These are phyloP conservation scores for Gallinago undulata DNA, from an alignment of 2,113 vertebrate species.

Conservation along the genomic window DNA sequence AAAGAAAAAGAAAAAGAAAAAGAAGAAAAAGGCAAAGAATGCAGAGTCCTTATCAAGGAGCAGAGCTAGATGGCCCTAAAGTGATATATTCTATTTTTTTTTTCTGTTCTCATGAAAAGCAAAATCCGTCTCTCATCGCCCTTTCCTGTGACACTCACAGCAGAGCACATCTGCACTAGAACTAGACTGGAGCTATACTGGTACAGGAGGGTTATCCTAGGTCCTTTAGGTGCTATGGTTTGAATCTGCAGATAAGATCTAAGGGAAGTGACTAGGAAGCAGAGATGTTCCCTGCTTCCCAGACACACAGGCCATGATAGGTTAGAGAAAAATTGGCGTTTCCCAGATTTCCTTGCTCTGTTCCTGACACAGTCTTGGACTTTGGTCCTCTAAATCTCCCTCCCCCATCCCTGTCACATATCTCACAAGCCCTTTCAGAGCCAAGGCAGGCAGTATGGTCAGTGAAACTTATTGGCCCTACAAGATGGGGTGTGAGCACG, in stretches of 20 bases:
- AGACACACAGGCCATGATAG: rapidly evolving
- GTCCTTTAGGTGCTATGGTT: not conserved
- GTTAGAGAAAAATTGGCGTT: not conserved
- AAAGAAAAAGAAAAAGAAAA: no score
- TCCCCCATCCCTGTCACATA: not conserved
- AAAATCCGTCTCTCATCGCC: not conserved
- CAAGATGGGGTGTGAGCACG: not conserved
- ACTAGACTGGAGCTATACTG: not conserved
- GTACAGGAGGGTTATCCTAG: not conserved
- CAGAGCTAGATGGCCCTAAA: not conserved
- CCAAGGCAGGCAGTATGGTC: not conserved
- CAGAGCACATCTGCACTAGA: not conserved
- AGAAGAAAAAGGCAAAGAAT: not conserved
- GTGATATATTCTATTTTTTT: not conserved
- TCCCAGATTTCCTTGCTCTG: not conserved
- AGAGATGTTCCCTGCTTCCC: not conserved
- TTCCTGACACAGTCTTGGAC: not conserved
- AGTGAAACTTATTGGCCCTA: not conserved
- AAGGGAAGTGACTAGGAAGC: not conserved
- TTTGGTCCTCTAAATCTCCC: not conserved
- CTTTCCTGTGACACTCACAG: not conserved
- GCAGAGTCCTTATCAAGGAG: not conserved
- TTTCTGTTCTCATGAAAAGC: not conserved
- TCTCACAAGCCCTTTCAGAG: not conserved
- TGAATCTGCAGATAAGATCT: not conserved